Percentiles rank a stretch among this genome's conserved stretches.
phyloP scores from a whole-genome alignment of 2,797 vertebrate genomes.

The Falco novaeseelandiae region DNA sequence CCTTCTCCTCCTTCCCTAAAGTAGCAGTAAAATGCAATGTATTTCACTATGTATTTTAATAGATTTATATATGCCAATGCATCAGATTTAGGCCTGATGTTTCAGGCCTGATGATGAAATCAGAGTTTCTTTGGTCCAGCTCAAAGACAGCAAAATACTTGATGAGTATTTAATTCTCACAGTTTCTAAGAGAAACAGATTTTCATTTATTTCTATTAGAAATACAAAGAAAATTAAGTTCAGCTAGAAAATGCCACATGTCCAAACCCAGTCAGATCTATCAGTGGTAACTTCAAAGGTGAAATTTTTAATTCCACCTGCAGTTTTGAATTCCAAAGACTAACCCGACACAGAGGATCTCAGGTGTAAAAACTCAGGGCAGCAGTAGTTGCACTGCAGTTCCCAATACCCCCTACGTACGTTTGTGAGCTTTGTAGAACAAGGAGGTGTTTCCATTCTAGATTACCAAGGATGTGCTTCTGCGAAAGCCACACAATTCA shows the following conservation, averaged over 20 bases:
- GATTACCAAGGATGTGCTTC: neutral
- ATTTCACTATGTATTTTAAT: neutral
- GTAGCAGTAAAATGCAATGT: neutral
- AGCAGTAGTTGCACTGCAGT: neutral
- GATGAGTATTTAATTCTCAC: neutral
- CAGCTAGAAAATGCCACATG: neutral
- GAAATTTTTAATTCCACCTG: neutral
- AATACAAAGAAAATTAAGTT: neutral
- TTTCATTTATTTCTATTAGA: neutral
- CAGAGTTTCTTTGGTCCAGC: neutral
- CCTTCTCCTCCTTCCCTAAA: neutral
- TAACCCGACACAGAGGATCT: neutral
- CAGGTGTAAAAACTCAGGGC: neutral
- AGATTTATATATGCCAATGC: neutral
- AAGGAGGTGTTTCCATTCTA: neutral
- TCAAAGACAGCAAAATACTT: neutral
- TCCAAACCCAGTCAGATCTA: neutral
- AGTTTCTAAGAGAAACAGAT: neutral
- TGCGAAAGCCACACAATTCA: conserved; percentile 30
- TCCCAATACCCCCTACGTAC: neutral
- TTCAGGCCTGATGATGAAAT: too few relatives aligned
- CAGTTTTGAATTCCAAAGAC: neutral
- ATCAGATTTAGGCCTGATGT: neutral
- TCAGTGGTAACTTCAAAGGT: neutral
- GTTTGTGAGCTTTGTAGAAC: neutral